phyloP scores from a whole-genome alignment of 2,113 vertebrate species.

The Pelvicachromis taeniatus region DNA sequence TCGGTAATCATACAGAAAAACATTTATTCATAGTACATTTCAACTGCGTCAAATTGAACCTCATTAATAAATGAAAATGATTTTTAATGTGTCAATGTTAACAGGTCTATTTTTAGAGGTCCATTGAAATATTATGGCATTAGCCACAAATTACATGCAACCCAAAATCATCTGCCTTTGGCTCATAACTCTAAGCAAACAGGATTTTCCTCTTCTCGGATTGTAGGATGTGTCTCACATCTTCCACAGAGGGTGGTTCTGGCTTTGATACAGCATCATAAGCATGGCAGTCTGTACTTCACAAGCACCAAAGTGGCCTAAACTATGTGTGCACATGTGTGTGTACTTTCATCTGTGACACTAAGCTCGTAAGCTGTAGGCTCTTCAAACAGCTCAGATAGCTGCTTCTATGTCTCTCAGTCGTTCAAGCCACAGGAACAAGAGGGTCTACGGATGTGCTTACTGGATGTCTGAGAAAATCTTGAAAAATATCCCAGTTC shows the following conservation, averaged over 20 bases:
- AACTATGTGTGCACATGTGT: slow-evolving; percentile 7
- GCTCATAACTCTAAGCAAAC: slow-evolving; percentile 6
- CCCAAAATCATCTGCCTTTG: not conserved
- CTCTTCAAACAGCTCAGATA: slow-evolving; percentile 50
- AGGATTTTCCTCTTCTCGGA: slow-evolving; percentile 22
- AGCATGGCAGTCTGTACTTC: slow-evolving; percentile 14
- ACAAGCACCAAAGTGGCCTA: slow-evolving; percentile 33
- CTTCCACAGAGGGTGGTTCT: slow-evolving; percentile 9
- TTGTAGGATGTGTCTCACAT: slow-evolving; percentile 25
- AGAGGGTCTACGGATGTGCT: slow-evolving; percentile 3
- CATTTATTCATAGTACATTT: not conserved
- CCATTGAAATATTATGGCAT: not conserved
- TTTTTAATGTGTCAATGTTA: not conserved
- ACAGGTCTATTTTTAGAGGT: not conserved
- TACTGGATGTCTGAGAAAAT: not conserved
- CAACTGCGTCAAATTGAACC: not conserved
- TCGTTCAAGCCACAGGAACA: slow-evolving; percentile 44
- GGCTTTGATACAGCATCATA: slow-evolving; percentile 24
- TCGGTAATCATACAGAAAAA: not conserved
- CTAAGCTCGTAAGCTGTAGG: slow-evolving; percentile 50
- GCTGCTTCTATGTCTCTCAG: slow-evolving; percentile 19
- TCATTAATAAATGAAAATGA: not conserved
- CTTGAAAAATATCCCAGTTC: not conserved
- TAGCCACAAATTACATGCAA: not conserved
- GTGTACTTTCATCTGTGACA: slow-evolving; percentile 44